Evolutionary conservation across 2,888 invertebrate species (phyloP).

Genomic region (Drosophila siamana): DNA sequence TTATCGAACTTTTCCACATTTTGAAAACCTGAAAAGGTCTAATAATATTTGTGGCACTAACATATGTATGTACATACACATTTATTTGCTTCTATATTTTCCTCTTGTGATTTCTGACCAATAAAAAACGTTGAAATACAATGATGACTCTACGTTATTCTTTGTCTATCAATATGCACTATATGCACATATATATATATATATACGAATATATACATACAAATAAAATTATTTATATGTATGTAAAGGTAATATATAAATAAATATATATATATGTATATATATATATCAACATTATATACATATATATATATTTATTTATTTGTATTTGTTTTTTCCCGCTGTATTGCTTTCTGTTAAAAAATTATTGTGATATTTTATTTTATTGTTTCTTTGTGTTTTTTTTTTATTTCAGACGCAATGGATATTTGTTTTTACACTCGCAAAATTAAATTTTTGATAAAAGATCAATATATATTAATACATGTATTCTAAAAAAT

Average conservation of each 20-base stretch:
- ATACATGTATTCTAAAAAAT: no score
- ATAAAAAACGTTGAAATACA: constrained; percentile 40
- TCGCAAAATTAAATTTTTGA: no score
- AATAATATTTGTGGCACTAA: no score
- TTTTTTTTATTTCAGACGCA: constrained; percentile 52
- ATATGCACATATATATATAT: no score
- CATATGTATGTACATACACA: constrained; percentile 12
- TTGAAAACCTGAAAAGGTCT: no score
- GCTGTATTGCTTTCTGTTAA: constrained; percentile 31
- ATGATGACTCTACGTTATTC: constrained; percentile 4
- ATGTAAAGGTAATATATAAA: no score
- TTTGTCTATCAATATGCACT: no score
- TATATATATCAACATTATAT: neutral
- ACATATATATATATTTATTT: neutral
- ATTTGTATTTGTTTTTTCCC: constrained; percentile 13
- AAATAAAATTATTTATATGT: no score
- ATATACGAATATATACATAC: no score
- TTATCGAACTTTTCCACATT: no score
- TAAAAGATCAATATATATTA: no score
- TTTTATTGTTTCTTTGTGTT: constrained; percentile 21
- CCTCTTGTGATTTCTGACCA: neutral
- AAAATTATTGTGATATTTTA: constrained; percentile 48
- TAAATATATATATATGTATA: neutral
- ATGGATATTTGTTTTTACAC: constrained; percentile 72
- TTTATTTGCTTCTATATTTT: constrained; percentile 20